Evolutionary conservation across 2,888 invertebrate species (phyloP).

Genomic region (Hyppa rectilinea): DNA sequence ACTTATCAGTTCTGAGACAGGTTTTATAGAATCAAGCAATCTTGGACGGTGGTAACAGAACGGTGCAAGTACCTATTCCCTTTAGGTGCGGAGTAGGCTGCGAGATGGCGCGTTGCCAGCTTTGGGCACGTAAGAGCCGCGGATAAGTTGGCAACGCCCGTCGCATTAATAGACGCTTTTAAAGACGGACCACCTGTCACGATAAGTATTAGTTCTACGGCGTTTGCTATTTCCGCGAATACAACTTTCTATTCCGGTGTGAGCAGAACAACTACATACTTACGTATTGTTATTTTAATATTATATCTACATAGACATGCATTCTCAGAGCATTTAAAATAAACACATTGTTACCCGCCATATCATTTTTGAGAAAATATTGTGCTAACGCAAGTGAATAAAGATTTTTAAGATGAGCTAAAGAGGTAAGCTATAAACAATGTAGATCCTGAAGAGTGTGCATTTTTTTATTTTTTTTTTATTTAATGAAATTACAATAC

Average conservation of each 20-base stretch:
- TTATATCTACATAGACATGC: constrained; percentile 8
- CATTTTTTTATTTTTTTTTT: too few relatives aligned
- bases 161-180: constrained; percentile 23
- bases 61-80: constrained; percentile 20
- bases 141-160: constrained; percentile 32
- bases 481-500: too few relatives aligned
- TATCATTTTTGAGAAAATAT: background rate
- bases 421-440: constrained; percentile 2
- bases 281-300: constrained; percentile 3
- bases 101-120: constrained; percentile 51
- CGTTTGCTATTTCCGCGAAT: constrained; percentile 11
- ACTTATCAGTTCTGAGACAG: background rate
- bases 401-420: constrained; percentile 7
- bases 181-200: constrained; percentile 23
- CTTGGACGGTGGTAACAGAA: constrained; percentile 11
- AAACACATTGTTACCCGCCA: too few relatives aligned
- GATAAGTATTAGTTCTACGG: constrained; percentile 27
- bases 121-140: constrained; percentile 19
- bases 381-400: background rate
- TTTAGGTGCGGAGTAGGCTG: constrained; percentile 16
- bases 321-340: constrained; percentile 1
- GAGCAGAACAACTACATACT: background rate
- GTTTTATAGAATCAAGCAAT: constrained; percentile 14
- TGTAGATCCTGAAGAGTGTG: too few relatives aligned
- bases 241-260: background rate